Evolutionary conservation across 1,140 invertebrate species (phyloP), one percentile per base, ranked within the genome.

Genomic region (Drosophila ogumai): DNA sequence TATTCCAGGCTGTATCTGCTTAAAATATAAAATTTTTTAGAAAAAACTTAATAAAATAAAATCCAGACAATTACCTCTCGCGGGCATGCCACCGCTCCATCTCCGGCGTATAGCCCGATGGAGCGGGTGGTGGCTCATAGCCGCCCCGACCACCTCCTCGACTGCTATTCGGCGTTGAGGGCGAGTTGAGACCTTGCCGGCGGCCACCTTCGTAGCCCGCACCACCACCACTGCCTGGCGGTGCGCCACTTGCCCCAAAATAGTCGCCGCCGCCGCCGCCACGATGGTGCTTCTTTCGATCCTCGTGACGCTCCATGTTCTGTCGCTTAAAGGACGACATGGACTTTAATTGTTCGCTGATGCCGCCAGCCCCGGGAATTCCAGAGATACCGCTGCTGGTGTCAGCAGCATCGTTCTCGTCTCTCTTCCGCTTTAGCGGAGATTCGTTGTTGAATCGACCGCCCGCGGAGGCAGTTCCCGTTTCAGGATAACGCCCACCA

Each of bases 381-480:
- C 55, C 80, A 10, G 74, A n/a, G 7, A 36, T 10, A 28, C 72
- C 75, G 22, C 63, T 68, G 41, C 43, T 68, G 22, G 38, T 79
- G 2, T 92, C 84, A 3, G 36, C 84, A 3, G 36, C 72, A 65
- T 90, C 91, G 38, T 76, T 91, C 41, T 92, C 91, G 64, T 92
- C 91, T 0, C 88, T 77, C 46, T 92, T 92, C 15, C 93, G 88
- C 79, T 94, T 94, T 7, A 92, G 15, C 2, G 87, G 78, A 17
- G 86, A 81, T 93, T 93, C 92, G 80, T 93, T 93, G 90, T 91
- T 87, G 73, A 93, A 94, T 28, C 93, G 93, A 76, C 93, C 54
- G 9, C 34, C 19, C 6, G 63, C 25, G 7, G 47, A 17, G 92
- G 25, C 32, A 10, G 44, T 86, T 82, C 57, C 81, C 49, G 17